Conservation (phyloP, 1,140 invertebrate species). For the Drosophila ohnishii region DNA sequence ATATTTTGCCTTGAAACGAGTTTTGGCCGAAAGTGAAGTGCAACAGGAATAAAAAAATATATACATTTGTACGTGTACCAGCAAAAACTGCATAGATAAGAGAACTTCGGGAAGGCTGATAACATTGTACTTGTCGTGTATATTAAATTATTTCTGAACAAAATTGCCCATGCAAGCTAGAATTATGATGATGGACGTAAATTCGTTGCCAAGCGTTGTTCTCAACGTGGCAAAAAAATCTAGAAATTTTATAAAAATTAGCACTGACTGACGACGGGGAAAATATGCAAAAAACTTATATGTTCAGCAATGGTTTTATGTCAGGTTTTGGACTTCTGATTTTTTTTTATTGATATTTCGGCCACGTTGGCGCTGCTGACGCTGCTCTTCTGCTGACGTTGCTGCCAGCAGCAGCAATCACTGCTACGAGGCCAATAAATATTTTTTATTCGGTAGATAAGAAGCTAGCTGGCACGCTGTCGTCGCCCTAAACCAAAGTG, state of each 20-base stretch:
- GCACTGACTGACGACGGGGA: background rate
- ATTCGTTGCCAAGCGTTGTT: slow-evolving; percentile 27
- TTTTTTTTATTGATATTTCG: slow-evolving; percentile 26
- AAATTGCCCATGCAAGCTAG: slow-evolving; percentile 49
- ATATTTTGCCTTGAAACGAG: slow-evolving; percentile 53
- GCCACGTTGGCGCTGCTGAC: slow-evolving; percentile 65
- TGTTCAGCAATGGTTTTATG: slow-evolving; percentile 9
- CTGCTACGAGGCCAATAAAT: slow-evolving; percentile 26
- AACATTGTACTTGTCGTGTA: slow-evolving; percentile 9
- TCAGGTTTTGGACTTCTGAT: slow-evolving; percentile 19
- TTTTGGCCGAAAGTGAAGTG: slow-evolving; percentile 75
- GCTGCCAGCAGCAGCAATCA: slow-evolving; percentile 39
- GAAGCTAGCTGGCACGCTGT: slow-evolving; percentile 15
- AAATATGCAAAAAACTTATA: slow-evolving; percentile 13
- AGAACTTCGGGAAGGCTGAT: slow-evolving; percentile 5
- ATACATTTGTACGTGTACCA: background rate
- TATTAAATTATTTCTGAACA: slow-evolving; percentile 14
- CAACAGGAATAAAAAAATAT: slow-evolving; percentile 13
- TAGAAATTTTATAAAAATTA: slow-evolving; percentile 28
- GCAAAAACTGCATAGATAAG: slow-evolving; percentile 53
- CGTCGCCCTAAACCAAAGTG: slow-evolving; percentile 24
- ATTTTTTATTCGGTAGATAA: slow-evolving; percentile 49
- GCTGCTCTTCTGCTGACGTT: slow-evolving; percentile 64
- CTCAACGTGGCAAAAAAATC: slow-evolving; percentile 62
- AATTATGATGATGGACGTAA: slow-evolving; percentile 46